Conservation (phyloP, 1,140 invertebrate genomes). For the Acromyrmex echinatior region DNA sequence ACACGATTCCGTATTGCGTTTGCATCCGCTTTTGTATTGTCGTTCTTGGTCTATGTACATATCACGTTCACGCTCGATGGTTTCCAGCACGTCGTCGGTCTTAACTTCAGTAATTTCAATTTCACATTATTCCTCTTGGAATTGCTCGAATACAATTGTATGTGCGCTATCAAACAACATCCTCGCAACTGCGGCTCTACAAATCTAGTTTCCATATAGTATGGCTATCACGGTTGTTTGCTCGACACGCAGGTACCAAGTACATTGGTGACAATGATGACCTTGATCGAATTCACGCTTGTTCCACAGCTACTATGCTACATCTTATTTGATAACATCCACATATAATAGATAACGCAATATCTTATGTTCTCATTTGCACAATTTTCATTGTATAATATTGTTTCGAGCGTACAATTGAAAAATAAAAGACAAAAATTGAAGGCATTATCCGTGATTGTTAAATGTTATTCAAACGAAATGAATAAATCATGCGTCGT, state of each 20-base stretch:
- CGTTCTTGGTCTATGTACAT: slow-evolving; percentile 11
- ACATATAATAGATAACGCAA: background rate
- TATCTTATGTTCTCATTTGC: background rate
- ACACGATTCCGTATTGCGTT: slow-evolving; percentile 44
- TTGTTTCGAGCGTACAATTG: background rate
- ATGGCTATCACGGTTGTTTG: slow-evolving; percentile 22
- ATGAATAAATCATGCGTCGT: background rate
- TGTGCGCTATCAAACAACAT: slow-evolving; percentile 59
- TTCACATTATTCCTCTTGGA: slow-evolving; percentile 71
- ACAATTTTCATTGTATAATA: background rate
- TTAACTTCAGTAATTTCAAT: slow-evolving; percentile 80
- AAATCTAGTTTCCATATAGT: slow-evolving; percentile 70
- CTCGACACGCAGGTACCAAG: background rate
- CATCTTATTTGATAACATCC: background rate
- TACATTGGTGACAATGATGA: slow-evolving; percentile 20
- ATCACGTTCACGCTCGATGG: slow-evolving; percentile 48
- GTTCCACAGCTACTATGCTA: background rate
- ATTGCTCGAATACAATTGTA: slow-evolving; percentile 60
- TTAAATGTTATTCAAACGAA: slow-evolving; percentile 4
- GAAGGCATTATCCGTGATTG: background rate
- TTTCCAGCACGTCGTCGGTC: slow-evolving; percentile 70
- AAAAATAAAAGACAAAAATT: background rate
- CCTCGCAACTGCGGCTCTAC: slow-evolving; percentile 49
- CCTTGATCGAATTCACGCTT: slow-evolving; percentile 43
- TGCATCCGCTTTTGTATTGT: slow-evolving; percentile 48